phyloP scores from a whole-genome alignment of 2,113 vertebrate genomes.

The Limnothrissa miodon region DNA sequence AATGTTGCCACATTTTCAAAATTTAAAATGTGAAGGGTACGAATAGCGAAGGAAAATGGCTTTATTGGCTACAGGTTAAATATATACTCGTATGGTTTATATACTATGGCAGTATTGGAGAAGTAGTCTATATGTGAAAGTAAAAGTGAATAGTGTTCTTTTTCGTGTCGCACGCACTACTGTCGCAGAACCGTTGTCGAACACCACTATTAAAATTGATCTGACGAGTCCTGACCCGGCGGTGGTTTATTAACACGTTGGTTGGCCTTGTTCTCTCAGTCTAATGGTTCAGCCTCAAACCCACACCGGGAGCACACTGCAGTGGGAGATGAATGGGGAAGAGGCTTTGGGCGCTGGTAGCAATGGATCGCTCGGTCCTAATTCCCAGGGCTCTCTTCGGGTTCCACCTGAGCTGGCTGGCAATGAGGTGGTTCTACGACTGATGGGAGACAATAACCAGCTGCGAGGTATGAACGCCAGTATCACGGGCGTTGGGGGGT shows the following conservation, averaged over 20 bases:
- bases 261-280: neutral
- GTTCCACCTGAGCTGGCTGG: constrained; percentile 73
- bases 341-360: constrained; percentile 60
- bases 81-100: too few species aligned
- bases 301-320: constrained; percentile 62
- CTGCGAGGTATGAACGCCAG: constrained; percentile 68
- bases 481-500: neutral
- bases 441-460: constrained; percentile 76
- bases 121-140: too few species aligned
- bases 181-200: too few species aligned
- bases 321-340: constrained; percentile 72
- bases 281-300: constrained; percentile 79
- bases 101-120: too few species aligned
- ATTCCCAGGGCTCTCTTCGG: constrained; percentile 56
- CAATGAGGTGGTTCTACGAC: constrained; percentile 72
- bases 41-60: neutral
- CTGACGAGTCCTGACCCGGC: too few species aligned
- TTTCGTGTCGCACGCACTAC: too few species aligned
- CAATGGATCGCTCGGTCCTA: constrained; percentile 51
- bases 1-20: neutral
- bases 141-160: too few species aligned
- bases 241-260: constrained; percentile 28
- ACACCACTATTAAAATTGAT: too few species aligned
- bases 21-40: neutral
- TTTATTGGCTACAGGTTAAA: too few species aligned